These are phyloP conservation scores for Bos indicus DNA, from an alignment of 2,113 vertebrate genomes.

Conservation along the genomic window DNA sequence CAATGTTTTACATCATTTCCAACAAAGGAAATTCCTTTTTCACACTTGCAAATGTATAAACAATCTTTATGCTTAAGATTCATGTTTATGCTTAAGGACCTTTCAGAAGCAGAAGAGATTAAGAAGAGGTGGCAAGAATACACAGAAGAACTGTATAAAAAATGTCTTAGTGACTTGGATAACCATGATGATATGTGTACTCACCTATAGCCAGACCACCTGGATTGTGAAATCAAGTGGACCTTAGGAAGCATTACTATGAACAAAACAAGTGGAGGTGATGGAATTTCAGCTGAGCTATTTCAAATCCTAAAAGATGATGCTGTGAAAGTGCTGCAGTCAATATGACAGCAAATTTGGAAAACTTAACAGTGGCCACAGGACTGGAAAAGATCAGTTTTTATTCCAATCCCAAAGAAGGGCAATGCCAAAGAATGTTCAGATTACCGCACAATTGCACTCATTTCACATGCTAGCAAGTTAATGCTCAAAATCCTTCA, in stretches of 20 bases:
- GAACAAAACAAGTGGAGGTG: neutral
- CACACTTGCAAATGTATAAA: neutral
- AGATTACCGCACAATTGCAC: fast-evolving
- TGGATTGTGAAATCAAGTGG: neutral
- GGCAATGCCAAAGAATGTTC: neutral
- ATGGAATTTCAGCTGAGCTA: neutral
- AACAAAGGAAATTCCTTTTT: neutral
- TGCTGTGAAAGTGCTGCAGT: neutral
- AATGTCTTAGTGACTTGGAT: neutral
- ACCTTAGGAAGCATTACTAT: neutral
- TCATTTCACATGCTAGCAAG: neutral
- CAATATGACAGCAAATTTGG: neutral
- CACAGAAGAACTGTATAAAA: neutral
- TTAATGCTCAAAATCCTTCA: neutral
- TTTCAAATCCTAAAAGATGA: neutral
- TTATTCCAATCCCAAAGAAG: neutral
- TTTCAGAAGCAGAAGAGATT: neutral
- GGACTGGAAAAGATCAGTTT: neutral
- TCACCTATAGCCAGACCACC: neutral
- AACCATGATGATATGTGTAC: neutral
- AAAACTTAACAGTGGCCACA: neutral
- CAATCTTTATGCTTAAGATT: neutral
- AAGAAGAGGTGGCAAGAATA: neutral
- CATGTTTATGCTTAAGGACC: neutral
- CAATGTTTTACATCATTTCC: neutral